Evolutionary conservation across 2,888 invertebrate species (phyloP), one percentile per base, ranked within the genome.

Genomic region (Stomorhina lunata): DNA sequence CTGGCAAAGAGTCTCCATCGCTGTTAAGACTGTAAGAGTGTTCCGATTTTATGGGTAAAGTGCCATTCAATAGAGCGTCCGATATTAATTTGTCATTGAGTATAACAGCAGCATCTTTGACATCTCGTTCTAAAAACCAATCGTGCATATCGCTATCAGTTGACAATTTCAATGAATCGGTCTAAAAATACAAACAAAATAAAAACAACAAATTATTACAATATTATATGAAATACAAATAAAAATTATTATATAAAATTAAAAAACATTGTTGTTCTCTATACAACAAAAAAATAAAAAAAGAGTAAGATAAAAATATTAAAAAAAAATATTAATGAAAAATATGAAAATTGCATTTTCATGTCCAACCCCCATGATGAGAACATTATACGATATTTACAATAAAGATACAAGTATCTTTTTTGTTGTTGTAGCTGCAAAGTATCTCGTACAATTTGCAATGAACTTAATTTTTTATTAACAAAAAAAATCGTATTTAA

Each of bases 11-110:
- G 86, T 95, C 95, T 50, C 93, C 94, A 89, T 95, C 95, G 85
- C 95, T 95, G 86, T 94, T 93, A 69, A 95, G 92, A 90, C 97
- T 97, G 93, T 98, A 98, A 85, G 97, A 97, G 93, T 98, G 98
- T 92, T 98, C 97, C 83, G 95, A 95, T 92, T 97, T 97, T 90
- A 98, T 97, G 85, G 97, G 97, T 65, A 89, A 84, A 66, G 95
- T 94, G 84, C 96, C 96, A 84, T 90, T 89, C 66, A 97, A 93
- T 22, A 95, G 95, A 3, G 97, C 97, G 86, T 91, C 91, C 71
- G 91, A 91, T 86, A 91, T 91, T 86, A 98, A 93, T 88, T 96
- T 94, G 92, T 98, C 98, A 91, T 97, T 96, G 29, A 97, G 93
- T 69, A 98, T 95, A 63, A 93, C 92, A 81, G 91, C 88, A 63